Evolutionary conservation across 2,797 vertebrate species (phyloP), one percentile per base, ranked within the genome.

Genomic region (Darevskia mixta): DNA sequence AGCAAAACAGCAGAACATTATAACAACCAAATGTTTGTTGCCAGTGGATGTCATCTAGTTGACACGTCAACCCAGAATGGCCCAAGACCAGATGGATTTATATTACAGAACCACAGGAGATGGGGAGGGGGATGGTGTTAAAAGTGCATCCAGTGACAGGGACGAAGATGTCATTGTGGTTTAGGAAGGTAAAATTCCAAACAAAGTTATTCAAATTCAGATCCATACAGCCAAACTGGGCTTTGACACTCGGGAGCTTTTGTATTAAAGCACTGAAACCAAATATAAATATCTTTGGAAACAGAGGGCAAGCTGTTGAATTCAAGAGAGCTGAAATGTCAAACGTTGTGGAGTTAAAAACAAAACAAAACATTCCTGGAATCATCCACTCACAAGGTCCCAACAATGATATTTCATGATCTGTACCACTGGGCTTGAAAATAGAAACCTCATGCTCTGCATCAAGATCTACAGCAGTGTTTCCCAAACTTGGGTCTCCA

Each of bases 1-100:
- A 95, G 87, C 90, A 91, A 95, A 94, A 95, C 78, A 95, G 90
- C 87, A 93, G 91, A 91, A 94, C 92, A 94, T 93, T 93, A 88
- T 92, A 91, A 88, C 76, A 92, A 87, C 88, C 93, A 92, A 95
- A 93, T 93, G 91, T 89, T 90, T 95, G 87, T 86, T 94, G 71
- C 92, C 89, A 94, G 82, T 93, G 89, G 92, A 92, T 84, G 13
- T 72, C 67, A 45, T 61, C 55, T 45, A 75, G 49, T 27, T 84
- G 45, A 79, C 77, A 79, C 58, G n/a, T 64, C 75, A 88, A 84
- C 84, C 66, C 80, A 61, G 29, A 88, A 87, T 82, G 86, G 86
- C 69, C 79, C 75, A 84, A 84, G 66, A 84, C 61, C 79, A 84
- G 76, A 72, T 71, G 32, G 75, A 76, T 79, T 84, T 84, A 84